A percentile compares a stretch with the other conserved stretches of the same genome.
Conservation (phyloP, 1,140 invertebrate genomes). For the Andrena cerasifolii region DNA sequence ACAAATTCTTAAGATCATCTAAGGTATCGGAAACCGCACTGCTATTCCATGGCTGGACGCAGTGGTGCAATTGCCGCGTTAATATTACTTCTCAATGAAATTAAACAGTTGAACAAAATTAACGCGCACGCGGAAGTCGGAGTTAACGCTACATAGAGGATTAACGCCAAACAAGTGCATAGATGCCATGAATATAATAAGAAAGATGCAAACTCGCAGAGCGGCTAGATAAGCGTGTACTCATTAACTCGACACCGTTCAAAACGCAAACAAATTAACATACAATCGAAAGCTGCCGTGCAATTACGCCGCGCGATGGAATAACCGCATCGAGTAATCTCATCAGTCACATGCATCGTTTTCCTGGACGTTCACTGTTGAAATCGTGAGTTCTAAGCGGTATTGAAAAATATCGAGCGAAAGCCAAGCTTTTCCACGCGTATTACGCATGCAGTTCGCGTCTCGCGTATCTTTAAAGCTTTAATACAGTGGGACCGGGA, state of each 20-base stretch:
- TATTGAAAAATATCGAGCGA: background rate
- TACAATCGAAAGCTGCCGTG: background rate
- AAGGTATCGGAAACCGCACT: too few relatives aligned
- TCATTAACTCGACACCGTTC: background rate
- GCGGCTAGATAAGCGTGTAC: background rate
- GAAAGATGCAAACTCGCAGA: constrained; percentile 9
- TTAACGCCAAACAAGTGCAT: background rate
- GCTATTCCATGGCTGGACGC: too few relatives aligned
- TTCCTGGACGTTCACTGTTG: background rate
- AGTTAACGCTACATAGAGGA: background rate
- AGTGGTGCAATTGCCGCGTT: too few relatives aligned
- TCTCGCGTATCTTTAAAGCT: constrained; percentile 41
- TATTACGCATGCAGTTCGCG: constrained; percentile 11
- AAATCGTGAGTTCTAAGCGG: too few relatives aligned
- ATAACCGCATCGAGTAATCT: background rate
- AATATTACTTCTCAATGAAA: too few relatives aligned
- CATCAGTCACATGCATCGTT: background rate
- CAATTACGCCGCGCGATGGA: background rate
- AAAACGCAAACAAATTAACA: constrained; percentile 3
- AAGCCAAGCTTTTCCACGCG: background rate
- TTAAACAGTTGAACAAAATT: too few relatives aligned
- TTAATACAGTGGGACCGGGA: constrained; percentile 26
- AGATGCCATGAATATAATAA: background rate
- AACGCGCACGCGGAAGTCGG: background rate
- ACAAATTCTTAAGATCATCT: too few relatives aligned